Base-by-base conservation (phyloP, 1,140 invertebrate genomes). In the Lucilia sericata region DNA sequence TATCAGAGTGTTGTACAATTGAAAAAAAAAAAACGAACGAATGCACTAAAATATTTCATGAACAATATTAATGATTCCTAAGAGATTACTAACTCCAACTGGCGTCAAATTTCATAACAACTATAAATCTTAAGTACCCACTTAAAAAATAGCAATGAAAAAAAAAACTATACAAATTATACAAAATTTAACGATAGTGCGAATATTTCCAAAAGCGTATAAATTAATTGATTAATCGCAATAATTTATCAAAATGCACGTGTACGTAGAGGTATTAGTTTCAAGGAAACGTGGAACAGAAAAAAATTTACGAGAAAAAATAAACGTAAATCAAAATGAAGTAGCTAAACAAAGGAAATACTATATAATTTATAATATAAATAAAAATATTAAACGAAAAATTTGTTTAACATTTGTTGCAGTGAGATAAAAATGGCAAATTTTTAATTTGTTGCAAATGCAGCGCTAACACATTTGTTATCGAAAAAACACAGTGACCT, bases 171-270 rank as follows among this genome's bases (percentile, higher is more conserved):
- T 7, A n/a, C 14, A 60, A 60, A n/a, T 60, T 60, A 60, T 60
- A 60, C 55, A 60, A 60, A 14, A 14, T 60, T 60, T 60, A 60
- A 60, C 7, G 14, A 60, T 60, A 14, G n/a, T n/a, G 5, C 5
- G 14, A 60, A 60, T 60, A 60, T 60, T 60, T n/a, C 17, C 55
- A 60, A 60, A 8, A 10, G 42, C 5, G 10, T 42, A 42, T 42
- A 42, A 60, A 60, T 60, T 60, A 17, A 60, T 12, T 60, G 55
- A 60, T 60, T 60, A 60, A 60, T 60, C 55, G 13, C 14, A 60
- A 60, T n/a, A 60, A 60, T 60, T 60, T 60, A 60, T 60, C 14
- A 60, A n/a, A n/a, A 60, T n/a, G 55, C 55, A 60, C 55, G 55
- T 60, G 55, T 60, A 60, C 14, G n/a, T 60, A 0, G 14, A 60